These are phyloP conservation scores for Thinocorus orbignyianus DNA, from an alignment of 2,113 vertebrate genomes.

Conservation along the genomic window DNA sequence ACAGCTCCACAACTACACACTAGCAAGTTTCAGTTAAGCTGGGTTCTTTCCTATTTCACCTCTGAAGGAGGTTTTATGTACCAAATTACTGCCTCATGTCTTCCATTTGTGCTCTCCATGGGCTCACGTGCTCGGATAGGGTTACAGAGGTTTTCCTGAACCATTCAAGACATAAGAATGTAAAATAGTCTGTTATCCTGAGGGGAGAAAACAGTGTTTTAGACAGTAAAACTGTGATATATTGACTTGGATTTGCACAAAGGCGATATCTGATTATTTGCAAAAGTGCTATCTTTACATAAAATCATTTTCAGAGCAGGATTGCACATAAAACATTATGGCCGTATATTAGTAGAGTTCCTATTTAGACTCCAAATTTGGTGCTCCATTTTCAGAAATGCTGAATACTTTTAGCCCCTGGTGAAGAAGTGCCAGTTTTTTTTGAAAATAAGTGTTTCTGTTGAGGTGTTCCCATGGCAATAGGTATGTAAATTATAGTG, in stretches of 20 bases:
- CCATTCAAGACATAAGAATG: not conserved
- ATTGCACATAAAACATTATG: not conserved
- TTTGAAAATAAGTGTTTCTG: not conserved
- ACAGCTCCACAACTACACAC: not conserved
- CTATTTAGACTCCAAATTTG: not conserved
- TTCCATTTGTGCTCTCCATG: not conserved
- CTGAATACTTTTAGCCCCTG: not conserved
- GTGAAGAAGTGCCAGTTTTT: not conserved
- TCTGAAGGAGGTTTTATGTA: not conserved
- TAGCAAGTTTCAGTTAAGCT: not conserved
- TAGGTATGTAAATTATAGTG: slow-evolving; percentile 21
- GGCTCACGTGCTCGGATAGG: not conserved
- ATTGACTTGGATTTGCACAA: not conserved
- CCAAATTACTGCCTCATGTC: not conserved
- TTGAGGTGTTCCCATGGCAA: slow-evolving; percentile 30
- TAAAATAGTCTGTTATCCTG: not conserved
- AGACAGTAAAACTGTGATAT: not conserved
- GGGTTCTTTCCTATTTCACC: not conserved
- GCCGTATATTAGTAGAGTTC: not conserved
- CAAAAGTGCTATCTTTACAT: not conserved
- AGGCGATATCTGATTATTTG: not conserved
- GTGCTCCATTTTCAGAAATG: not conserved
- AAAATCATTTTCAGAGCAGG: not conserved
- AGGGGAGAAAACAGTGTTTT: not conserved
- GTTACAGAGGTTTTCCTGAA: not conserved